Percentiles rank a stretch among this genome's conserved stretches.
Conservation (phyloP, 2,888 invertebrate species). For the Luperina testacea region DNA sequence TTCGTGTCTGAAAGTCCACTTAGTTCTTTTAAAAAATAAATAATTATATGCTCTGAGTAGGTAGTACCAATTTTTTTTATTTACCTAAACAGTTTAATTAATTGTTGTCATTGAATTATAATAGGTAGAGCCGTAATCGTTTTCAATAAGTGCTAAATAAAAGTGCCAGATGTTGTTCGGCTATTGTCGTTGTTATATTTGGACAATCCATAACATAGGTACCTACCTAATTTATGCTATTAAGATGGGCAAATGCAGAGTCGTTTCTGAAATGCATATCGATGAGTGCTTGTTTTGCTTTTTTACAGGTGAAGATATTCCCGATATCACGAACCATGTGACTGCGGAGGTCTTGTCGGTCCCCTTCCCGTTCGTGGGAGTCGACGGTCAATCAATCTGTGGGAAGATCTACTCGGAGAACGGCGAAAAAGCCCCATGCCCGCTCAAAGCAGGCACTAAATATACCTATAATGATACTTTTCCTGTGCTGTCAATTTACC, state of each 20-base stretch:
- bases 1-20: too few relatives aligned
- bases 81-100: too few relatives aligned
- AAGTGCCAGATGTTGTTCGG: not conserved
- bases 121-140: too few relatives aligned
- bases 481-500: conserved; percentile 89
- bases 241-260: not conserved
- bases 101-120: too few relatives aligned
- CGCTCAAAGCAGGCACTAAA: conserved; percentile 91
- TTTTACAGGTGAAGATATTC: conserved; percentile 89
- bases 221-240: not conserved
- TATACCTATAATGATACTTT: conserved; percentile 93
- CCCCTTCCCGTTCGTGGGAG: conserved; percentile 93
- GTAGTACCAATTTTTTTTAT: too few relatives aligned
- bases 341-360: conserved; percentile 91
- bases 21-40: too few relatives aligned
- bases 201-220: not conserved
- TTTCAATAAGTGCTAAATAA: not conserved
- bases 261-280: not conserved
- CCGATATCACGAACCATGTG: conserved; percentile 90
- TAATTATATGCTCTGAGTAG: too few relatives aligned
- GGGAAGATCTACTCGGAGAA: conserved; percentile 89
- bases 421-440: conserved; percentile 91
- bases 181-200: not conserved
- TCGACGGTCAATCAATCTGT: conserved; percentile 93
- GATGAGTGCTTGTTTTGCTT: conserved; percentile 16